A percentile compares a stretch with the other conserved stretches of the same genome.
These are phyloP conservation scores for Datnioides undecimradiatus DNA, from an alignment of 2,113 vertebrate species.

Conservation along the genomic window DNA sequence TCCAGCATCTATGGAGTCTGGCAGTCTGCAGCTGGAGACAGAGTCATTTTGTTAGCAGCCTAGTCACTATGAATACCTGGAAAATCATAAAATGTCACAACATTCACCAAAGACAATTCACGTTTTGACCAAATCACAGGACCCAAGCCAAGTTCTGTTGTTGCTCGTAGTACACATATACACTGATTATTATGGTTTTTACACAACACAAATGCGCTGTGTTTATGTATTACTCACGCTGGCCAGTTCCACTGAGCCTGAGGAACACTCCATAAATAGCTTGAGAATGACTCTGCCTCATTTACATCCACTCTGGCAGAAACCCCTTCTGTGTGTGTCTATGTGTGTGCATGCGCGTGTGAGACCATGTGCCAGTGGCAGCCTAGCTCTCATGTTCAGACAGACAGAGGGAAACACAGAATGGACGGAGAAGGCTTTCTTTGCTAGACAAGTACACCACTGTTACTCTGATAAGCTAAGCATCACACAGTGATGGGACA, in stretches of 20 bases:
- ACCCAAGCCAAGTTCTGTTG: neutral
- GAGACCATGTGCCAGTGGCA: slow-evolving; percentile 73
- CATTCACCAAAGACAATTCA: neutral
- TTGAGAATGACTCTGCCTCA: slow-evolving; percentile 74
- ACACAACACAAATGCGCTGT: slow-evolving; percentile 41
- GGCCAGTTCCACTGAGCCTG: slow-evolving; percentile 69
- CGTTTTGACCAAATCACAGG: neutral
- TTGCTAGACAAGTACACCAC: slow-evolving; percentile 61
- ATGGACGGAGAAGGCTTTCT: slow-evolving; percentile 61
- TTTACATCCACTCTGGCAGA: slow-evolving; percentile 68
- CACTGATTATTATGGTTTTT: neutral
- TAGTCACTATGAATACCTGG: slow-evolving; percentile 8
- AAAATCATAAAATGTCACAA: neutral
- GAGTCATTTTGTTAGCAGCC: slow-evolving; percentile 48
- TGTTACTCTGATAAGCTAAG: slow-evolving; percentile 62
- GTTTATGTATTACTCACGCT: slow-evolving; percentile 75
- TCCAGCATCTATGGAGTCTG: slow-evolving; percentile 76
- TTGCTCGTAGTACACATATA: neutral
- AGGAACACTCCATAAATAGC: slow-evolving; percentile 81
- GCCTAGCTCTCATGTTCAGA: slow-evolving; percentile 62
- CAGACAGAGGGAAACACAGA: slow-evolving; percentile 41
- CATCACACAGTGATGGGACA: slow-evolving; percentile 58
- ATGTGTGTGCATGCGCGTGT: neutral
- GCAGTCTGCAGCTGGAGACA: slow-evolving; percentile 79
- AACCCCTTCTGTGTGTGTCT: slow-evolving; percentile 20